phyloP scores from a whole-genome alignment of 2,113 vertebrate species.

The Anser brachyrhynchus region DNA sequence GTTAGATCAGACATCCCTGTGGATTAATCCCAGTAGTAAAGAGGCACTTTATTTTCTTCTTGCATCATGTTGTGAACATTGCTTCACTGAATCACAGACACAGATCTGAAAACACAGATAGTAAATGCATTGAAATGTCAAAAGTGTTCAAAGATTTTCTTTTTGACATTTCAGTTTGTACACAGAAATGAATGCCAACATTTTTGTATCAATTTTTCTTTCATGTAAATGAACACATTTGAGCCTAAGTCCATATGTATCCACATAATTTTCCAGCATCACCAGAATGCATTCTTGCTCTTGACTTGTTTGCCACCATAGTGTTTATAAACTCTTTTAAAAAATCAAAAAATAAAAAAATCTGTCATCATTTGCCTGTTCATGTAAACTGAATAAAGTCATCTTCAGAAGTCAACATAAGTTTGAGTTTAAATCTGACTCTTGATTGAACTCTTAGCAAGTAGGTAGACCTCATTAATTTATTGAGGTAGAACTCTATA shows the following conservation, averaged over 20 bases:
- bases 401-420: conserved; percentile 25
- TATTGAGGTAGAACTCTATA: neutral
- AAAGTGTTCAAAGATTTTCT: neutral
- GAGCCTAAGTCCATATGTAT: neutral
- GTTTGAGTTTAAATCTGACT: conserved; percentile 28
- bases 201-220: neutral
- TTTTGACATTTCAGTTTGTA: neutral
- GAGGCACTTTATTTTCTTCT: neutral
- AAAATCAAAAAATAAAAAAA: neutral
- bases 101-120: neutral
- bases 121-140: neutral
- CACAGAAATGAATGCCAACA: neutral
- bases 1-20: neutral
- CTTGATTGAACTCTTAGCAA: neutral
- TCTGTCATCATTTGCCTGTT: neutral
- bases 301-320: neutral
- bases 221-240: neutral
- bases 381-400: neutral
- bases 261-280: neutral
- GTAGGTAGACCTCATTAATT: neutral
- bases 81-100: neutral
- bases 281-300: neutral
- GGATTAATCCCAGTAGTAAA: neutral
- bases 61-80: neutral
- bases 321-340: neutral